Evolutionary conservation across 2,888 invertebrate species (phyloP).

Genomic region (Troglohyphantes excavatus): DNA sequence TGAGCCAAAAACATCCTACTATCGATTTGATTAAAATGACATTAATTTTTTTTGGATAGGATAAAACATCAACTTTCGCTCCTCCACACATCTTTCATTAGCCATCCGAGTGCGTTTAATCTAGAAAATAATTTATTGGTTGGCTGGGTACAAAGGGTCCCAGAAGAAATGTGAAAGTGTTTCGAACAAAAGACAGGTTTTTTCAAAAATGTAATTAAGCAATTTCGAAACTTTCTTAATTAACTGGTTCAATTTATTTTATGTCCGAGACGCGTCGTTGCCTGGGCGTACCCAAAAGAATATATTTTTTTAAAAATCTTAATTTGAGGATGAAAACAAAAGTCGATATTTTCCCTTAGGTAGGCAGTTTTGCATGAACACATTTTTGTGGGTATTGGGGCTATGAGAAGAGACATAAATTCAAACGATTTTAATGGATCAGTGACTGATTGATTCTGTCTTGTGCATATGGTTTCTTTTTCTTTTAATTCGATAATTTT

Average conservation of each 20-base stretch:
- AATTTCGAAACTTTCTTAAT: conserved; percentile 34
- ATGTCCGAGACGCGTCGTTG: background rate
- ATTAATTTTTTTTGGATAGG: background rate
- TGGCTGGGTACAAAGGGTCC: background rate
- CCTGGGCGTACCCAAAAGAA: too few relatives aligned
- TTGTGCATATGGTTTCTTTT: too few relatives aligned
- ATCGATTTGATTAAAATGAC: background rate
- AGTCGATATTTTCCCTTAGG: too few relatives aligned
- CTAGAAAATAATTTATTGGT: conserved; percentile 18
- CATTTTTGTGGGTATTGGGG: too few relatives aligned
- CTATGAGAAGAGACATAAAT: too few relatives aligned
- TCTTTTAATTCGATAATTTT: too few relatives aligned
- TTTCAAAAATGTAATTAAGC: conserved; percentile 22
- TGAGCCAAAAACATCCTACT: background rate
- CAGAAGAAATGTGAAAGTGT: background rate
- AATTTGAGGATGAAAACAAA: too few relatives aligned
- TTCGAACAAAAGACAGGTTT: conserved; percentile 9
- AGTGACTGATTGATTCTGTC: too few relatives aligned
- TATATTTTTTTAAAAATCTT: background rate
- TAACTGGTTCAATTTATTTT: conserved; percentile 24
- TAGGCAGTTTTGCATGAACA: too few relatives aligned
- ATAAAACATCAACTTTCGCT: background rate
- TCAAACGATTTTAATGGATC: too few relatives aligned
- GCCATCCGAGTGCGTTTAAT: conserved; percentile 25
- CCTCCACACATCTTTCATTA: background rate